Base-by-base conservation (phyloP, 2,113 vertebrate genomes). In the Romanogobio albipinnatus region DNA sequence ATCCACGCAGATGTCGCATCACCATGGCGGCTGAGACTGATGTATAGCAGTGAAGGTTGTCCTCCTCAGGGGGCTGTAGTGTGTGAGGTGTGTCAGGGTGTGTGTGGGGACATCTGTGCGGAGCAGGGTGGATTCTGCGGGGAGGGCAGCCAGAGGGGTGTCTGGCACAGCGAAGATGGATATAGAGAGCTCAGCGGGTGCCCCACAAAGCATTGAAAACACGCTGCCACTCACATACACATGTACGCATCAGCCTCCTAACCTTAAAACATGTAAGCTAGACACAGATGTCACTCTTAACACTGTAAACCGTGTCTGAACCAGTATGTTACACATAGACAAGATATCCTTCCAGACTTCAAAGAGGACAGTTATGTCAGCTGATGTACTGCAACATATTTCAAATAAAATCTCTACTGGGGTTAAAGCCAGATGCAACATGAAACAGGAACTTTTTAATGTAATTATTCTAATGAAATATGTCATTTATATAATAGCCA, bases 1-100 rank as follows among this genome's bases (percentile, higher is more conserved):
- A 61, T 62, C 15, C 68, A 82, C 58, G 33, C 83, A 85, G 83
- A 90, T 85, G 86, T 87, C 81, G 79, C 77, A 86, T 90, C 85
- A 43, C 79, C 89, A 84, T 74, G 85, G 85, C 45, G 83, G 64
- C 86, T 26, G 19, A 24, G 51, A 66, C 85, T 88, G 86, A 88
- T 90, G 82, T 85, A 88, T 88, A 58, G 76, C 78, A 76, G 56
- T 62, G 75, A 82, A 84, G 87, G 84, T 59, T 73, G 79, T 76
- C 66, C 68, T 73, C 83, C 83, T 86, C 24, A 26, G 36, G 75
- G 76, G 73, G 43, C 36, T 78, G 43, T 29, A 17, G 84, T 45
- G 85, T 81, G 66, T n/a, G 80, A 75, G 59, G 62, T 84, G 61
- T 49, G 33, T 84, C 24, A 36, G 59, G 73, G 22, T 45, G 45